These are phyloP conservation scores for Oncorhynchus tshawytscha DNA, from an alignment of 2,113 vertebrate genomes.

Conservation along the genomic window DNA sequence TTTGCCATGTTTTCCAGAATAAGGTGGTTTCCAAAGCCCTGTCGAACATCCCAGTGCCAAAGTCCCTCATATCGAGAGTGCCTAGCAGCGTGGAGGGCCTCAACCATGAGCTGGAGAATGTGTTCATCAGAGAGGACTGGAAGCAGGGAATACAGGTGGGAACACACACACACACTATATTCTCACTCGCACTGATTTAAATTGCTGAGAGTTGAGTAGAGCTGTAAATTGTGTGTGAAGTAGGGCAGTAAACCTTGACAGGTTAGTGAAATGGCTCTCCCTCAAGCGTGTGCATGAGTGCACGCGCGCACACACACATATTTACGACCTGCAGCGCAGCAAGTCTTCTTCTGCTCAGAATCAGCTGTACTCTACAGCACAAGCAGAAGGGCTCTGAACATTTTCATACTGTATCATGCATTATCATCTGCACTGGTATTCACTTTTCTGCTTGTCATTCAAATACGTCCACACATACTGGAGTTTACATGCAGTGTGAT, in stretches of 20 bases:
- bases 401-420: constrained; percentile 24
- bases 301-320: constrained; percentile 14
- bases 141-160: constrained; percentile 74
- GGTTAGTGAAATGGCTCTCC: constrained; percentile 34
- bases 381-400: constrained; percentile 13
- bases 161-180: constrained; percentile 33
- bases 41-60: constrained; percentile 81
- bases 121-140: constrained; percentile 89
- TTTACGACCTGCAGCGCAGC: constrained; percentile 40
- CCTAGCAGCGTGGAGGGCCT: constrained; percentile 92
- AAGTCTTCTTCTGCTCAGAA: constrained; percentile 12
- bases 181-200: constrained; percentile 27
- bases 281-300: constrained; percentile 13
- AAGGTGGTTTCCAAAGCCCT: constrained; percentile 80
- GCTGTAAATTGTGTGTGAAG: constrained; percentile 40
- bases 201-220: constrained; percentile 9
- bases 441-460: constrained; percentile 35
- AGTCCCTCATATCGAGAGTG: constrained; percentile 83
- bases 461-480: constrained; percentile 19
- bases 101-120: constrained; percentile 93
- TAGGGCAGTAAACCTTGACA: constrained; percentile 44
- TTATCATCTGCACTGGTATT: constrained; percentile 38
- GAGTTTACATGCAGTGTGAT: no score
- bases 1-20: constrained; percentile 44
- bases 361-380: constrained; percentile 25